Evolutionary conservation across 2,797 vertebrate species (phyloP), one percentile per base, ranked within the genome.

Genomic region (Melanotaenia maccullochi): DNA sequence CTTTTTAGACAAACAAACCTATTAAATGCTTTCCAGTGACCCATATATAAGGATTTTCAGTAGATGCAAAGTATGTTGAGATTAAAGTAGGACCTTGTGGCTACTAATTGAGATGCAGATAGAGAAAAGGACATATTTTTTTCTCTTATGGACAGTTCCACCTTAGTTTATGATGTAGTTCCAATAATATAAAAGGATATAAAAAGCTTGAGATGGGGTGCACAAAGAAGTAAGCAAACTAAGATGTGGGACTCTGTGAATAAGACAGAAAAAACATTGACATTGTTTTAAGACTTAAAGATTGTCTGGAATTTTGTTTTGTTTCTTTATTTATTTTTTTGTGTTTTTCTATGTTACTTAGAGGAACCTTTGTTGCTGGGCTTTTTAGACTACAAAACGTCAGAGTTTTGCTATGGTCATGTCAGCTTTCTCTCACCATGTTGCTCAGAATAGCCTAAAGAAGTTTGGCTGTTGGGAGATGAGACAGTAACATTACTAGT

Each of bases 391-490:
- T 67, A 44, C 42, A 30, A 22, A 56, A 20, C 28, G 38, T 44
- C 65, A n/a, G 44, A 7, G 20, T 49, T 49, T 49, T 18, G 6
- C 8, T 20, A n/a, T 8, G 44, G 44, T n/a, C 20, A 20, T 59
- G 65, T 49, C 40, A 24, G 30, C 54, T 30, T 18, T 32, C 40
- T 55, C 20, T 30, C 2, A 2, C 67, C 52, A 44, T 2, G 73
- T 60, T 9, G 24, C 20, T 57, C 3, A 32, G 30, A 71, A 71
- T 54, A 63, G 65, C 24, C 35, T 14, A 20, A 64, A 12, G 63
- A 40, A 35, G 13, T 76, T 54, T 55, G 38, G 13, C 35, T 57
- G 28, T 38, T 28, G 68, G 44, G 44, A 61, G 22, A 40, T 71
- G 30, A 58, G 38, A 60, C 56, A 59, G 20, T 13, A 57, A 65